Conservation (phyloP, 2,888 invertebrate genomes). For the Andrena marginata region DNA sequence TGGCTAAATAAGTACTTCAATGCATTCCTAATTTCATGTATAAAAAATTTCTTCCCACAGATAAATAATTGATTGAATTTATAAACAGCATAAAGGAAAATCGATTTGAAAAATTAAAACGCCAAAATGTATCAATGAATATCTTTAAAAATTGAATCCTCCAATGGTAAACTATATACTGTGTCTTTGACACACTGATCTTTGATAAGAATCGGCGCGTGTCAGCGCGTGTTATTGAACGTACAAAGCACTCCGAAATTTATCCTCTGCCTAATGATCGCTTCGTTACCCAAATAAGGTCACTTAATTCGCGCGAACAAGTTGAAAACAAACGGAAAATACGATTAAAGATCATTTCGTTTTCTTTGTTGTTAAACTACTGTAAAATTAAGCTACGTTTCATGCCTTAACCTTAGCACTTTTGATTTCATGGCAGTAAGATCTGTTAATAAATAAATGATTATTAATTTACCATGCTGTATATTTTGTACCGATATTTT, state of each 20-base stretch:
- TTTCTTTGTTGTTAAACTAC: conserved; percentile 1
- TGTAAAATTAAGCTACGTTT: not conserved
- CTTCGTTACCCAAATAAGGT: conserved; percentile 5
- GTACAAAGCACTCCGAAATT: not conserved
- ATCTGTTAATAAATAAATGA: not conserved
- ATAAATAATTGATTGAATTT: not conserved
- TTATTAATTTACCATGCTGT: not conserved
- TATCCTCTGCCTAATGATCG: conserved; percentile 2
- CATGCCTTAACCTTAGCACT: conserved; percentile 32
- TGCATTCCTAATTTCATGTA: not conserved
- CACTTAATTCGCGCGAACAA: not conserved
- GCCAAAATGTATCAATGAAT: not conserved
- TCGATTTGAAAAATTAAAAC: not conserved
- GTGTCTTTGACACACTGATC: too few relatives aligned
- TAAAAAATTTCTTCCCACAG: not conserved
- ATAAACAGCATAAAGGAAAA: not conserved
- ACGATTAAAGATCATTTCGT: conserved; percentile 1
- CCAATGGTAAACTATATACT: not conserved
- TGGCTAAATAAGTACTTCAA: too few relatives aligned
- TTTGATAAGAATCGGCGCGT: not conserved
- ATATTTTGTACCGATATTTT: not conserved
- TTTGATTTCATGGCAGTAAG: not conserved
- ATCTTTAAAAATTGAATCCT: not conserved
- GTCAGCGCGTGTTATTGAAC: not conserved
- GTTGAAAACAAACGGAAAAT: not conserved